Conservation (phyloP, 2,888 invertebrate species). For the Epirrhoe alternata region DNA sequence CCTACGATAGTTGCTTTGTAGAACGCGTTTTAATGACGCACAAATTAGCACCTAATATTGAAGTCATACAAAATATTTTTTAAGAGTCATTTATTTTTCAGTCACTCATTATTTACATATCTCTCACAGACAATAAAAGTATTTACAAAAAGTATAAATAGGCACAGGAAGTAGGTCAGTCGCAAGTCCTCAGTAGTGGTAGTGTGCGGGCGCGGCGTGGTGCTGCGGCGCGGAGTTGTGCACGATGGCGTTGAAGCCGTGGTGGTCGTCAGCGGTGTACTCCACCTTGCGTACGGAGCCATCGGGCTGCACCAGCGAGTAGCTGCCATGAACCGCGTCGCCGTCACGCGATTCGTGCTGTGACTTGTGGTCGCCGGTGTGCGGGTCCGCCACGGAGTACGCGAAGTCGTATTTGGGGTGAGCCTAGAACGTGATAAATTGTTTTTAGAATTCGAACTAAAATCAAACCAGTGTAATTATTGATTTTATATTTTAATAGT, state of each 20-base stretch:
- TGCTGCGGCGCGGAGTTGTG: conserved; percentile 72
- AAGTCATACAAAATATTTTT: no score
- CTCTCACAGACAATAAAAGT: conserved; percentile 41
- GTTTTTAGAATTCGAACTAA: background rate
- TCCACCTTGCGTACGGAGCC: conserved; percentile 81
- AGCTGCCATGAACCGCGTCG: conserved; percentile 85
- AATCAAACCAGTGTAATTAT: background rate
- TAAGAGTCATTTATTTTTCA: conserved; percentile 29
- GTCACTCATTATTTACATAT: conserved; percentile 54
- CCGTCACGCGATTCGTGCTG: conserved; percentile 82
- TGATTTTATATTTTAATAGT: no score
- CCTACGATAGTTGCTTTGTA: no score
- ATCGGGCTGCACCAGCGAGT: conserved; percentile 83
- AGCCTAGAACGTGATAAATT: conserved; percentile 50
- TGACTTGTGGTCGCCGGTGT: conserved; percentile 85
- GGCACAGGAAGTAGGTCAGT: conserved; percentile 27
- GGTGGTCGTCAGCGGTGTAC: conserved; percentile 66
- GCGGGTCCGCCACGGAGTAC: conserved; percentile 83
- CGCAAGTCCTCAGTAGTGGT: conserved; percentile 54
- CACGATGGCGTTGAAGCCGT: conserved; percentile 74
- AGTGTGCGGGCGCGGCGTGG: conserved; percentile 65
- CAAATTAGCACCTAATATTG: no score
- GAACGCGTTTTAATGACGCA: no score
- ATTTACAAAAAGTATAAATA: conserved; percentile 49
- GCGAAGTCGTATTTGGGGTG: conserved; percentile 77